Evolutionary conservation across 2,888 invertebrate species (phyloP).

Genomic region (Drosophila aldrichi): DNA sequence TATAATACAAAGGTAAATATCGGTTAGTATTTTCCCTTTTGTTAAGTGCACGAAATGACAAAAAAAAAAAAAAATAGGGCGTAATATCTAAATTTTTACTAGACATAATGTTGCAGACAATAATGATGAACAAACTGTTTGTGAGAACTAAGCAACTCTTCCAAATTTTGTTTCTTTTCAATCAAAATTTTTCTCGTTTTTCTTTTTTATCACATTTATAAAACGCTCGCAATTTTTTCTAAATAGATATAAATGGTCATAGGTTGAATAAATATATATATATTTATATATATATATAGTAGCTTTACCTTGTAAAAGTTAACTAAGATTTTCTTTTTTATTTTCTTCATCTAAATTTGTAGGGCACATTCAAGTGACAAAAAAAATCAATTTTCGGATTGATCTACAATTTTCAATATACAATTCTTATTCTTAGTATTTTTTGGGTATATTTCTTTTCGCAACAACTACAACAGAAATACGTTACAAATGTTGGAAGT

Average conservation of each 20-base stretch:
- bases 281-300: conserved; percentile 45
- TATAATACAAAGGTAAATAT: conserved; percentile 69
- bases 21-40: conserved; percentile 15
- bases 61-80: neutral
- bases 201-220: conserved; percentile 66
- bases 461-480: conserved; percentile 68
- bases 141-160: conserved; percentile 23
- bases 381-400: conserved; percentile 37
- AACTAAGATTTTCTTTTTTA: conserved; percentile 55
- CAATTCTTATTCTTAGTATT: conserved; percentile 15
- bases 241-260: conserved; percentile 62
- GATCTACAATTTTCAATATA: conserved; percentile 38
- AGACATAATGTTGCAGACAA: conserved; percentile 2
- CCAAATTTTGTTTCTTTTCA: conserved; percentile 25
- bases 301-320: conserved; percentile 45
- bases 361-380: conserved; percentile 62
- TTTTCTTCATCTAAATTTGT: conserved; percentile 12
- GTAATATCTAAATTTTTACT: conserved; percentile 5
- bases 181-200: conserved; percentile 44
- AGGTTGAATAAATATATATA: conserved; percentile 33
- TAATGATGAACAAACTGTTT: conserved; percentile 5
- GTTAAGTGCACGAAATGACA: conserved; percentile 43
- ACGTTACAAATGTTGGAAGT: neutral
- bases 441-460: conserved; percentile 17
- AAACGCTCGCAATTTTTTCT: conserved; percentile 60